Base-by-base conservation (phyloP, 2,888 invertebrate genomes). In the Drosophila atripex region DNA sequence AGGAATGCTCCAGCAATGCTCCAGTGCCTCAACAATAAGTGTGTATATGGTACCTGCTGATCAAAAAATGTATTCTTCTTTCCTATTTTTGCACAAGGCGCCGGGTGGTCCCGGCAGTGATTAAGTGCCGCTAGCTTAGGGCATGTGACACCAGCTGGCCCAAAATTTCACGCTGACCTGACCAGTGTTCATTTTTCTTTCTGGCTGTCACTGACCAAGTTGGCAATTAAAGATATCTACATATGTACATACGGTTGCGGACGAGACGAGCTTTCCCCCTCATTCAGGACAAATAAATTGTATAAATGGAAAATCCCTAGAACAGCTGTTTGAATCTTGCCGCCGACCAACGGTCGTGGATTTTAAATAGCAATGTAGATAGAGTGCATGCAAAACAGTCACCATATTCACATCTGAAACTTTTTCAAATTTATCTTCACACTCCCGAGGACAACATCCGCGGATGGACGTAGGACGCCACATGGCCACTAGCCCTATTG, bases 341-440 rank as follows among this genome's bases (percentile, higher is more conserved):
- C 64, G 64, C 56, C 30, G 23, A 16, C 46, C 69, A 46, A 16
- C 38, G 14, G n/a, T 11, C 21, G 63, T 39, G 53, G 65, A 65
- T 71, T 58, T 56, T 61, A 55, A 57, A 66, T 60, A 56, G 59
- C 52, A 53, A 41, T 39, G 64, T 23, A 41, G 43, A 50, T 43
- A 61, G 49, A 53, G 35, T 51, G 75, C 84, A 83, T 86, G 80
- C 84, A 80, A 83, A 84, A 73, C 77, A 77, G 77, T 78, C 78
- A 71, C 66, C 64, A 75, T 59, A 71, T 72, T 73, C 71, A 77
- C 59, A 61, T 57, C 38, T 57, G 35, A 39, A 47, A 68, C 77
- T 80, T 77, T 75, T 74, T 63, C 75, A 76, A 89, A 89, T 89
- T 89, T 89, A 89, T 89, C 83, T 89, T 89, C 89, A 89, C 89